These are phyloP conservation scores for Thinocorus orbignyianus DNA, from an alignment of 2,113 vertebrate genomes.

Conservation along the genomic window DNA sequence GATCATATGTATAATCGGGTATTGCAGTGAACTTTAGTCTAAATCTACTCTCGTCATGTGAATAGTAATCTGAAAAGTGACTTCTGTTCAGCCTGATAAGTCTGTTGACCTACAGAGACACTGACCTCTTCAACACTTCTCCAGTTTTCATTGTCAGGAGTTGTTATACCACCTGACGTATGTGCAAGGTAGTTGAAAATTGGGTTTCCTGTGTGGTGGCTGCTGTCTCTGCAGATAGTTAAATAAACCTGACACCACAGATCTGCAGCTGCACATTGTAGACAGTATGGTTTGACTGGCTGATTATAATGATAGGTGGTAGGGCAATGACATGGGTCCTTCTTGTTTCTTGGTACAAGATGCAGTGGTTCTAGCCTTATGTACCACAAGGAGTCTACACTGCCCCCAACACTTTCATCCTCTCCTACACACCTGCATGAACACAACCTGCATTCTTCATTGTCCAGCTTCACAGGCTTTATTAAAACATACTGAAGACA, in stretches of 20 bases:
- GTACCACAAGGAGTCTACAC: neutral
- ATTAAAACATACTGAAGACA: neutral
- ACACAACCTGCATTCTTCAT: neutral
- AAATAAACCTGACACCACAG: neutral
- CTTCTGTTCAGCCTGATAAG: neutral
- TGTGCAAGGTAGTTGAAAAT: rapidly evolving
- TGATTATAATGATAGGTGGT: neutral
- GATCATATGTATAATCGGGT: constrained; percentile 34
- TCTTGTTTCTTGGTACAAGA: neutral
- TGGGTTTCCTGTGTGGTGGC: neutral
- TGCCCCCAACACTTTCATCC: neutral
- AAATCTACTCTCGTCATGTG: neutral
- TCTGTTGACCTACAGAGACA: neutral
- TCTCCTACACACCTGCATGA: neutral
- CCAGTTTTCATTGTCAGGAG: neutral
- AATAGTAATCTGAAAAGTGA: neutral
- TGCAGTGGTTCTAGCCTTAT: neutral
- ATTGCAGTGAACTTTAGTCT: neutral
- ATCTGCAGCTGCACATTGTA: neutral
- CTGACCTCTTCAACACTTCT: neutral
- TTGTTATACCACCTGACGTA: neutral
- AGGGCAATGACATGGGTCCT: neutral
- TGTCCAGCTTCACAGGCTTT: neutral
- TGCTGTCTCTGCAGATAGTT: neutral
- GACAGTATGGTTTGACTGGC: neutral